phyloP scores from a whole-genome alignment of 2,797 vertebrate species.

The Parauchenoglanis punctatus region DNA sequence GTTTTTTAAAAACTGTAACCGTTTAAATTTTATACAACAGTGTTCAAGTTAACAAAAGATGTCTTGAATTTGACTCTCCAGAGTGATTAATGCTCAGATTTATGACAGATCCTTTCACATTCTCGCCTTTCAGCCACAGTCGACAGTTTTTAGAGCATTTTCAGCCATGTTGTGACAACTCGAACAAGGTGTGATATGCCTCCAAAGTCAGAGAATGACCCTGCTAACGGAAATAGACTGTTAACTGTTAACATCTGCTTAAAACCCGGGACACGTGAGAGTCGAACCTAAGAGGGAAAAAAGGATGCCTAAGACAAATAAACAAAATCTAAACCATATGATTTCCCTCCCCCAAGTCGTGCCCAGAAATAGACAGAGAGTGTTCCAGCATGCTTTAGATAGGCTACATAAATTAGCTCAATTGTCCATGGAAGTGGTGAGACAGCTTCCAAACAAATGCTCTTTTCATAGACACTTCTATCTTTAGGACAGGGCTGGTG shows the following conservation, averaged over 20 bases:
- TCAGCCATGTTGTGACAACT: constrained; percentile 8
- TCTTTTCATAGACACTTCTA: constrained; percentile 50
- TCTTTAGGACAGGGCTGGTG: constrained; percentile 52
- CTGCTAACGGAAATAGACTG: background rate
- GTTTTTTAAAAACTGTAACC: background rate
- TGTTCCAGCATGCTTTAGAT: constrained; percentile 48
- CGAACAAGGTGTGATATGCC: constrained; percentile 15
- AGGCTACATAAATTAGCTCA: constrained; percentile 54
- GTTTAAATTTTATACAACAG: background rate
- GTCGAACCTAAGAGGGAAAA: constrained; percentile 19
- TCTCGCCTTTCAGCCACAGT: background rate
- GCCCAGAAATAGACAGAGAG: constrained; percentile 38
- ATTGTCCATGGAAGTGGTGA: constrained; percentile 57
- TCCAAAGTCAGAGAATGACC: constrained; percentile 9
- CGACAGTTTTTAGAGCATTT: background rate
- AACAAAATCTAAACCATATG: constrained; percentile 48
- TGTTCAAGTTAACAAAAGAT: background rate
- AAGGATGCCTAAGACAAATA: constrained; percentile 8
- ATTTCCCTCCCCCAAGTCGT: constrained; percentile 45
- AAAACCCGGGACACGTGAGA: background rate
- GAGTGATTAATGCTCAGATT: background rate
- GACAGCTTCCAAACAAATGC: constrained; percentile 55
- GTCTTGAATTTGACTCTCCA: background rate
- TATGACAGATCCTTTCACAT: background rate
- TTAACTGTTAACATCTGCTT: background rate